A percentile compares a stretch with the other conserved stretches of the same genome.
Conservation (phyloP, 2,888 invertebrate species). For the Drosophila engyochracea region DNA sequence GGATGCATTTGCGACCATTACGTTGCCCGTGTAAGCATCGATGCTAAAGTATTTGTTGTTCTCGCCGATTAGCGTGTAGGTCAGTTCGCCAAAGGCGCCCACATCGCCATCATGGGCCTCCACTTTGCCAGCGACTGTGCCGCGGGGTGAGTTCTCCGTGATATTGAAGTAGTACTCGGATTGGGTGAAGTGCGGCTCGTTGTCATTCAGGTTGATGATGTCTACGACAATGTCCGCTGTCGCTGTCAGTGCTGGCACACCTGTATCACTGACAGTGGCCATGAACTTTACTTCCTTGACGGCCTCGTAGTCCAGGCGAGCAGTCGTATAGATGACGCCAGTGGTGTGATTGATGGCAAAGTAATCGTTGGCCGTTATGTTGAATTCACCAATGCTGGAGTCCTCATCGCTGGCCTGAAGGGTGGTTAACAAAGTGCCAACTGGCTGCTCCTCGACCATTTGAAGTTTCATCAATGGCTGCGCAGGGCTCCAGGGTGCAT, state of each 20-base stretch:
- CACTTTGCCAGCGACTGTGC: slow-evolving; percentile 90
- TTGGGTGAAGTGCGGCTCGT: slow-evolving; percentile 91
- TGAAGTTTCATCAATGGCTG: slow-evolving; percentile 88
- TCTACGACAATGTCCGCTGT: slow-evolving; percentile 91
- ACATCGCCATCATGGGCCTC: slow-evolving; percentile 92
- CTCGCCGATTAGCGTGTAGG: slow-evolving; percentile 92
- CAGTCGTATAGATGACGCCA: slow-evolving; percentile 90
- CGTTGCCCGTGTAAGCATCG: slow-evolving; percentile 90
- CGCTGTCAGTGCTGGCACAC: slow-evolving; percentile 93
- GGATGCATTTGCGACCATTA: slow-evolving; percentile 90
- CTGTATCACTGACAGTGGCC: slow-evolving; percentile 93
- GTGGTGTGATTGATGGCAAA: slow-evolving; percentile 93
- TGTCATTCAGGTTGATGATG: slow-evolving; percentile 94
- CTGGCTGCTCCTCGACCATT: slow-evolving; percentile 93
- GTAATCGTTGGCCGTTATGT: slow-evolving; percentile 89
- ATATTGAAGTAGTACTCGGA: slow-evolving; percentile 90
- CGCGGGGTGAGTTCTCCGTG: slow-evolving; percentile 91
- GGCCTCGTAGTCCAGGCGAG: slow-evolving; percentile 94
- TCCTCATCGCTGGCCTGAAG: slow-evolving; percentile 93
- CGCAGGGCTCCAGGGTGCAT: slow-evolving; percentile 90
- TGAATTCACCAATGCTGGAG: slow-evolving; percentile 92
- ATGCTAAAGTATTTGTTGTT: slow-evolving; percentile 91
- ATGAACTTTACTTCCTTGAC: slow-evolving; percentile 91
- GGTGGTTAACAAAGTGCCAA: slow-evolving; percentile 91
- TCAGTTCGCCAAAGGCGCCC: slow-evolving; percentile 91